phyloP scores from a whole-genome alignment of 2,113 vertebrate genomes.

The Herpailurus yagouaroundi region DNA sequence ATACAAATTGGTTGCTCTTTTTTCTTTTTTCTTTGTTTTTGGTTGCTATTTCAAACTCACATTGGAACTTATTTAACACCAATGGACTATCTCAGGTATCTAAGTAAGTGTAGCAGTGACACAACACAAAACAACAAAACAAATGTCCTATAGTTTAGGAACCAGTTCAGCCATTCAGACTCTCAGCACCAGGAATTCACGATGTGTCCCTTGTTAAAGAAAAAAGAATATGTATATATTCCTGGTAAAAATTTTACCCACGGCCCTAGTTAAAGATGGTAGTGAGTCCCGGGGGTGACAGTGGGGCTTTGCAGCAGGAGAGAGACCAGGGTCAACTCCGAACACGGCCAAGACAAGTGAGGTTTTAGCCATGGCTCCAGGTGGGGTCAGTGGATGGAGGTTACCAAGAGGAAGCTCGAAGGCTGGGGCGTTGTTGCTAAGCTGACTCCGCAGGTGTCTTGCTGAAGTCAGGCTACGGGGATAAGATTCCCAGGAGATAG shows the following conservation, averaged over 20 bases:
- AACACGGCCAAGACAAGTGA: neutral
- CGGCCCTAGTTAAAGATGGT: neutral
- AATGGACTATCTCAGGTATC: neutral
- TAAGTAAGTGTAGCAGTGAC: neutral
- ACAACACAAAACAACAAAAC: neutral
- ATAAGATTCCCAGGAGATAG: too few relatives aligned
- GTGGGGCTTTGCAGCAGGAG: neutral
- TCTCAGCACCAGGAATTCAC: neutral
- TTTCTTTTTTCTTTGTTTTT: neutral
- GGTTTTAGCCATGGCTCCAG: neutral
- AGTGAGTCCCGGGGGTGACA: neutral
- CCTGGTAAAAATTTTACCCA: neutral
- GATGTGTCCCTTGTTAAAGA: neutral
- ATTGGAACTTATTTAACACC: neutral
- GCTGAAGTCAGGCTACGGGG: neutral
- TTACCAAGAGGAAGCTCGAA: neutral
- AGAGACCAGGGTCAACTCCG: neutral
- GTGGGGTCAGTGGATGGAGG: neutral
- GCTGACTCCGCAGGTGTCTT: neutral
- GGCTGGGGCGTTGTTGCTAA: neutral
- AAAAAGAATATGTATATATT: neutral
- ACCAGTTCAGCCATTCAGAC: neutral
- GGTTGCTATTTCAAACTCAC: neutral
- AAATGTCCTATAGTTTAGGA: neutral
- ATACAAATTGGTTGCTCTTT: neutral